phyloP scores from a whole-genome alignment of 1,140 invertebrate genomes.

The Manduca sexta region DNA sequence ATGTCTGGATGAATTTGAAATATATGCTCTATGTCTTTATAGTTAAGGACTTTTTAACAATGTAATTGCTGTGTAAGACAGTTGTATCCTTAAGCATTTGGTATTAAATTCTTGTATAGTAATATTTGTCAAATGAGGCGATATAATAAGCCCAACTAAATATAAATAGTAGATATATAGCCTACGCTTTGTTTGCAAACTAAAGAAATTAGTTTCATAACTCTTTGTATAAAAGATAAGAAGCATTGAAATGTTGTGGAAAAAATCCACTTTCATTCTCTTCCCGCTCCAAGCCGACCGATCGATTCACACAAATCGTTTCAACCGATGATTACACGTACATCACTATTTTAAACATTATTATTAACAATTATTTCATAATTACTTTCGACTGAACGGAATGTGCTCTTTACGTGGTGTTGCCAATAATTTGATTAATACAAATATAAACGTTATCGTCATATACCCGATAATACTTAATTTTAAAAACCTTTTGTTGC shows the following conservation, averaged over 20 bases:
- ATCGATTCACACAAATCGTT: neutral
- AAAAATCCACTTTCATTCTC: too few species aligned
- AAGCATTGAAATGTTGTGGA: neutral
- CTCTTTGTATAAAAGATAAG: neutral
- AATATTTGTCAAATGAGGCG: too few species aligned
- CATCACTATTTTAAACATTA: constrained; percentile 33
- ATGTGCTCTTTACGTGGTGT: constrained; percentile 58
- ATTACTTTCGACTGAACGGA: constrained; percentile 51
- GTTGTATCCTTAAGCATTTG: too few species aligned
- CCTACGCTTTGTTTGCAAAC: neutral
- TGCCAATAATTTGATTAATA: constrained; percentile 34
- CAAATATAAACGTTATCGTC: constrained; percentile 38
- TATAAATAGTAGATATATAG: neutral
- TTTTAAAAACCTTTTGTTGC: constrained; percentile 30
- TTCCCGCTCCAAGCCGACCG: constrained; percentile 1
- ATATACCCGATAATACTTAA: constrained; percentile 46
- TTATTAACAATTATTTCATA: constrained; percentile 33
- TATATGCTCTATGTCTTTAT: too few species aligned
- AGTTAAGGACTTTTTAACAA: too few species aligned
- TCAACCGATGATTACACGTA: constrained; percentile 24
- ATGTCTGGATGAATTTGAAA: too few species aligned
- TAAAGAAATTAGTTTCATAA: neutral
- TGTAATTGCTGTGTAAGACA: too few species aligned
- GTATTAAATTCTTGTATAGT: too few species aligned
- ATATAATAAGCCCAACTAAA: neutral